Percentiles rank a stretch among this genome's conserved stretches.
These are phyloP conservation scores for Calameuta filiformis DNA, from an alignment of 2,888 invertebrate species.

Conservation along the genomic window DNA sequence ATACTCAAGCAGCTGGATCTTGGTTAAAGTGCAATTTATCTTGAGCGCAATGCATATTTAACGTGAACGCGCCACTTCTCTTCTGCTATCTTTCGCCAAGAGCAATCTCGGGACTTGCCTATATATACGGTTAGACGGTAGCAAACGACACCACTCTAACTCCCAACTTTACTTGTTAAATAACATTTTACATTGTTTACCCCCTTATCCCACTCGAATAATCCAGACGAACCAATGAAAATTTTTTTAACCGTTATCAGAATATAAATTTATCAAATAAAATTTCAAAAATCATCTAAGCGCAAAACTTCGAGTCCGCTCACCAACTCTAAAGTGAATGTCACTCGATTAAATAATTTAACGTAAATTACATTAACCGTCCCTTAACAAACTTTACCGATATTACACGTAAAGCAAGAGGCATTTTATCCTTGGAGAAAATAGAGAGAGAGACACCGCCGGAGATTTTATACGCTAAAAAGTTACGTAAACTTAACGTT, in stretches of 20 bases:
- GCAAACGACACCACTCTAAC: neutral
- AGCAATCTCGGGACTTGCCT: neutral
- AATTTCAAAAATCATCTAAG: neutral
- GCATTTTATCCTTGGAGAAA: neutral
- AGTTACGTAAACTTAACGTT: neutral
- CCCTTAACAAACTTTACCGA: neutral
- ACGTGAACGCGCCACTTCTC: conserved; percentile 46
- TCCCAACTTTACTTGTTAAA: neutral
- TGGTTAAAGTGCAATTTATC: conserved; percentile 57
- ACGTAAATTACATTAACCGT: neutral
- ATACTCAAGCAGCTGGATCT: conserved; percentile 51
- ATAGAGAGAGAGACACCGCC: neutral
- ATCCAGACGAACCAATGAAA: neutral
- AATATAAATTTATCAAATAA: neutral
- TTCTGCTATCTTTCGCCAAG: conserved; percentile 16
- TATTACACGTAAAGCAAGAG: neutral
- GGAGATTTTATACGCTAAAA: neutral
- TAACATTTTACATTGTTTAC: neutral
- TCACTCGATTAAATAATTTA: neutral
- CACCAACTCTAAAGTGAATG: neutral
- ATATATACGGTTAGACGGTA: neutral
- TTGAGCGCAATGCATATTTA: conserved; percentile 50
- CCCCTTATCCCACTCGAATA: neutral
- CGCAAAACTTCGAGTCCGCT: neutral
- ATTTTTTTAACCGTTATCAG: neutral